Evolutionary conservation across 2,113 vertebrate genomes (phyloP).

Genomic region (Engystomops pustulosus): DNA sequence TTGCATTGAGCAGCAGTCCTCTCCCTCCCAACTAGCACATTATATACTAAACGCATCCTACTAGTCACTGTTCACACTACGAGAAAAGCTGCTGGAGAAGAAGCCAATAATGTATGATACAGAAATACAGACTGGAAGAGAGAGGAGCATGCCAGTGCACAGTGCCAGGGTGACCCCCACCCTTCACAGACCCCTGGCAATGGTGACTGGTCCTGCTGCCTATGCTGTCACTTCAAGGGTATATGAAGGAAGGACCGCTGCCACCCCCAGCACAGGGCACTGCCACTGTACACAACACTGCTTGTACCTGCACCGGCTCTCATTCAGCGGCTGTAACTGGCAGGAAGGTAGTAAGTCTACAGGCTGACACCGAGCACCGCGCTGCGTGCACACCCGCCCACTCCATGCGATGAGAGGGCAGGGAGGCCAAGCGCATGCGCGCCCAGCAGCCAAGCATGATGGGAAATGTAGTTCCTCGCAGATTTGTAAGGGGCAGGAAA

Average conservation of each 20-base stretch:
- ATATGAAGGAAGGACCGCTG: background rate
- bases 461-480: conserved; percentile 23
- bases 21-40: too few species aligned
- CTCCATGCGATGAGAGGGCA: background rate
- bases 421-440: background rate
- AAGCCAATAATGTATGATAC: too few species aligned
- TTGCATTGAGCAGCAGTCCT: too few species aligned
- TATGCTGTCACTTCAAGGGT: background rate
- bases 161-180: background rate
- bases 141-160: too few species aligned
- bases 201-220: background rate
- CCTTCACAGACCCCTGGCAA: background rate
- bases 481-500: background rate
- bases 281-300: background rate
- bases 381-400: background rate
- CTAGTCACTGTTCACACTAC: background rate
- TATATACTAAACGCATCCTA: too few species aligned
- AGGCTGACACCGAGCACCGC: background rate
- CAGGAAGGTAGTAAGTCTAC: background rate
- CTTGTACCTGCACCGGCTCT: conserved; percentile 17
- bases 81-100: too few species aligned
- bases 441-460: background rate
- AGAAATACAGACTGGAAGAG: too few species aligned
- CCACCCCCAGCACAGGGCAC: background rate
- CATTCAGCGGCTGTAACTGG: background rate